Evolutionary conservation across 2,113 vertebrate genomes (phyloP).

Genomic region (Ceyx melanurus): DNA sequence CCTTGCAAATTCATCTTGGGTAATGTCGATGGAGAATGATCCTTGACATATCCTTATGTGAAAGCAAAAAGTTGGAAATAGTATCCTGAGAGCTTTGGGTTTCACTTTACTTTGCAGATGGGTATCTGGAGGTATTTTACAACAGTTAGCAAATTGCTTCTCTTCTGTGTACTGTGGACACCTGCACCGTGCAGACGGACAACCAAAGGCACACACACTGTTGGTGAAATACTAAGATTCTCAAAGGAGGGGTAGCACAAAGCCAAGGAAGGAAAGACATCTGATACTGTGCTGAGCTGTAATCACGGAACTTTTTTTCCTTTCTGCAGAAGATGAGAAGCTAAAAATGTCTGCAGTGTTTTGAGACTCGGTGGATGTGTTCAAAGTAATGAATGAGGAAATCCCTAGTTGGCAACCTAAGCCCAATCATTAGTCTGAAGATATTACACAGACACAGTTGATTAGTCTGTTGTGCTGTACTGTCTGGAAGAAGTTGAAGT

Average conservation of each 20-base stretch:
- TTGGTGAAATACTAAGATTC: background rate
- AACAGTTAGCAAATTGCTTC: background rate
- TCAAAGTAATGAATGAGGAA: constrained; percentile 44
- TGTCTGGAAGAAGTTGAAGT: constrained; percentile 36
- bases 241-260: background rate
- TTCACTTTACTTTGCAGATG: background rate
- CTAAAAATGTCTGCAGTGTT: background rate
- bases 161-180: background rate
- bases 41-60: background rate
- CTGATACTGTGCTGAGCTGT: background rate
- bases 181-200: background rate
- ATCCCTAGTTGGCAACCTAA: constrained; percentile 29
- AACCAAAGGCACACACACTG: background rate
- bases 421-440: constrained; percentile 29
- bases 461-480: constrained; percentile 36
- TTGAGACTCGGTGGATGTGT: background rate
- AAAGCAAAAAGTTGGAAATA: background rate
- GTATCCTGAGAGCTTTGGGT: background rate
- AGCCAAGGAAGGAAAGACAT: background rate
- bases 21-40: background rate
- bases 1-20: background rate
- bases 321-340: background rate
- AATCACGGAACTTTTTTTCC: background rate
- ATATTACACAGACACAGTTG: constrained; percentile 38
- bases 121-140: background rate